These are phyloP conservation scores for Bacillus rossius DNA, from an alignment of 1,140 invertebrate species.

Conservation along the genomic window DNA sequence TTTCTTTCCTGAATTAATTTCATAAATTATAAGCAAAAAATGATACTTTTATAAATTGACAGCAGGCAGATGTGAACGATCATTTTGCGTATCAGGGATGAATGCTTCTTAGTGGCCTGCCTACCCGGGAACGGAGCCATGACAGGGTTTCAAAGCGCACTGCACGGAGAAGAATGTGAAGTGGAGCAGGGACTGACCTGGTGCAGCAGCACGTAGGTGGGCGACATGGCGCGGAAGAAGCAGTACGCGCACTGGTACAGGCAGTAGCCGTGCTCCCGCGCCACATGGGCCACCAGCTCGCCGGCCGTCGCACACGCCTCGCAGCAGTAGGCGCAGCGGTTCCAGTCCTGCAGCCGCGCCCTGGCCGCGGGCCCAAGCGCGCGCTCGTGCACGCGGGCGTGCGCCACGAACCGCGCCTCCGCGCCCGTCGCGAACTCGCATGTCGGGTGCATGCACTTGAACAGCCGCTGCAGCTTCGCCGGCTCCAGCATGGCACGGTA, in stretches of 20 bases:
- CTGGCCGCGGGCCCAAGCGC: background rate
- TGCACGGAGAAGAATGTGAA: too few species aligned
- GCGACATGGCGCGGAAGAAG: conserved; percentile 47
- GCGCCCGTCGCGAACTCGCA: conserved; percentile 47
- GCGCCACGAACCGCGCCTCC: conserved; percentile 36
- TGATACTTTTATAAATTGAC: too few species aligned
- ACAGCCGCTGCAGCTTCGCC: conserved; percentile 41
- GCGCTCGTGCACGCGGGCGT: conserved; percentile 40
- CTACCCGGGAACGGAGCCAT: too few species aligned
- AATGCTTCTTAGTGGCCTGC: too few species aligned
- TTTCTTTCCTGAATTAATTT: too few species aligned
- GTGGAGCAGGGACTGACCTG: conserved; percentile 39
- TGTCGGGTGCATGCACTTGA: conserved; percentile 50
- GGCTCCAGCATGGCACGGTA: conserved; percentile 36
- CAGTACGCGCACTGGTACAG: conserved; percentile 52
- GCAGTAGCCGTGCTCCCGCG: conserved; percentile 45
- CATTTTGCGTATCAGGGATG: too few species aligned
- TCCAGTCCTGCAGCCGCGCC: conserved; percentile 13
- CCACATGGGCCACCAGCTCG: conserved; percentile 29
- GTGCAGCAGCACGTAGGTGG: conserved; percentile 50
- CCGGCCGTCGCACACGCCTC: background rate
- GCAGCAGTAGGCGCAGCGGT: conserved; percentile 44
- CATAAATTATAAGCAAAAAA: too few species aligned
- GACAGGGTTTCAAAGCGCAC: too few species aligned
- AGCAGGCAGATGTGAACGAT: too few species aligned